Evolutionary conservation across 2,888 invertebrate genomes (phyloP), one percentile per base, ranked within the genome.

Genomic region (Mythimna vitellina): DNA sequence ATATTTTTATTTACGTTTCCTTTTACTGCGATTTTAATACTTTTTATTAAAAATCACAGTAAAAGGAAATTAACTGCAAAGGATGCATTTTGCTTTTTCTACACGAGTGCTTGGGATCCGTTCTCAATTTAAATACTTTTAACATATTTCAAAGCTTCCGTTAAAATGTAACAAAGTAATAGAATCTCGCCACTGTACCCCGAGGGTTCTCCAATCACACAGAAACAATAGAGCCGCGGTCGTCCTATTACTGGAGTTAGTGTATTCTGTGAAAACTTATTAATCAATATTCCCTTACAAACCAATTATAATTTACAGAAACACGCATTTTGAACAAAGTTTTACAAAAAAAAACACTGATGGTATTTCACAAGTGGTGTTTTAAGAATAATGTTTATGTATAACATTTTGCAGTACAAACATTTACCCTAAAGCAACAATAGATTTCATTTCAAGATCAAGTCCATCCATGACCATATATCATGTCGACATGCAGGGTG

Each of bases 381-480:
- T 38, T 73, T 3, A n/a, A 72, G 32, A 35, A 53, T 17, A 29
- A 32, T 7, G 61, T 7, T 12, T 8, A n/a, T n/a, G 3, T 17
- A 46, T 32, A 42, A 65, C 17, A 46, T 14, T 29, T 9, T 35
- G 6, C 29, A 35, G 14, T 29, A 7, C 14, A 38, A 46, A 61
- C 7, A 38, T 54, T 49, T 53, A 46, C 12, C 29, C 46, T 38
- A 38, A 17, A 22, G 46, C 53, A 71, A 54, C 53, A 73, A 62
- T 46, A 78, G 62, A 75, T 73, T 81, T 70, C 0, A 71, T 72
- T 81, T 64, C 66, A 79, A 71, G 66, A 71, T 72, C 64, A 81
- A 77, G 62, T 77, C 70, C 49, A 69, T 38, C 62, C 17, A 42
- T 49, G 46, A 51, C 14, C 70, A 46, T 70, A 66, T 65, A 65